Base-by-base conservation (phyloP, 2,888 invertebrate genomes). In the Arenicola marina region DNA sequence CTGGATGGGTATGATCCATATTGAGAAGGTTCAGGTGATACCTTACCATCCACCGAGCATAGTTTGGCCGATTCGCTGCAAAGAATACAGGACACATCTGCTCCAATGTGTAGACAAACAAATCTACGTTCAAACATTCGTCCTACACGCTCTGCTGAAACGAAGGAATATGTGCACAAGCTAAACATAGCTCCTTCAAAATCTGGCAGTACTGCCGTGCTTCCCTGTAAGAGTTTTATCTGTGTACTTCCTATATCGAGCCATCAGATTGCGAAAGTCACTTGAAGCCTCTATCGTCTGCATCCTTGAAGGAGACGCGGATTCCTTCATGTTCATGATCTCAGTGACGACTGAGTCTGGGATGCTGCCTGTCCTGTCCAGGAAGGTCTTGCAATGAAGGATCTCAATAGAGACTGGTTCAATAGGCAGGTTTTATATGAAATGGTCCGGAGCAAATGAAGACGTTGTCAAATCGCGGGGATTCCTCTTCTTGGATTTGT, bases 401-500 rank as follows among this genome's bases (percentile, higher is more conserved):
- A 21, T 54, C 43, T 51, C 57, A 24, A 70, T 56, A 29, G 70
- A 64, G 18, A 56, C 54, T 2, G 55, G 56, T 2, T 69, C 34
- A 1, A 71, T 11, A 31, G 63, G 64, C 66, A 56, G 70, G 53
- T 11, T 55, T 33, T 15, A 72, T 64, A 34, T 72, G 67, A 51
- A 70, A 72, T 21, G 62, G 45, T 11, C 71, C 71, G n/a, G 63
- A 64, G 44, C 59, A 66, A 32, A 67, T 65, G 58, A 70, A 73
- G 3, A 72, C 26, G 51, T 70, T 70, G 60, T 73, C 64, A 60
- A 51, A 73, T 51, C 15, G 48, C 31, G 70, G 67, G 1, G 59
- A 46, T 38, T 71, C 68, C 28, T 24, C 51, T 15, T 28, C 57
- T 54, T 73, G 70, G 11, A 72, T 70, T 56, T 72, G 67, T 55